These are phyloP conservation scores for Nasua narica DNA, from an alignment of 2,797 vertebrate species.

Conservation along the genomic window DNA sequence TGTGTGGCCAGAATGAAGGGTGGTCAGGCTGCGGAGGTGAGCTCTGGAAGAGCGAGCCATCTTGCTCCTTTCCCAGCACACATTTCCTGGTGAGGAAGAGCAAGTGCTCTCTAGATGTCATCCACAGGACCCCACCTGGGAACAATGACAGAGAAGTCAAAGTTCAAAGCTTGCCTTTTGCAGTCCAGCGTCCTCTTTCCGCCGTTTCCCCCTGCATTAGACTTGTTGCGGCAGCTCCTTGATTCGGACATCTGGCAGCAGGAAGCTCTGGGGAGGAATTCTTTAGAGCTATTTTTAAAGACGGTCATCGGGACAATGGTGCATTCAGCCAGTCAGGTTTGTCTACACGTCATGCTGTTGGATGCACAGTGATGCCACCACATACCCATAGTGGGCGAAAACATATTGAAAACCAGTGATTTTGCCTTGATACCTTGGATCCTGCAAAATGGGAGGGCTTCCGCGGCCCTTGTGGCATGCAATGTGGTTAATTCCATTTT, in stretches of 20 bases:
- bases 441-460: conserved; percentile 24
- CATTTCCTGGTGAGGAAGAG: background rate
- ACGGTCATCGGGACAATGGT: background rate
- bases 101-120: background rate
- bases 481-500: conserved; percentile 57
- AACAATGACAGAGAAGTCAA: background rate
- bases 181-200: background rate
- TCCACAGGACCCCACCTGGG: background rate
- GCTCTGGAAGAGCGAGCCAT: background rate
- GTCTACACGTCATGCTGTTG: background rate
- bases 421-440: background rate
- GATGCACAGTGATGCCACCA: background rate
- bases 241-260: background rate
- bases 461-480: conserved; percentile 30
- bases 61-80: background rate
- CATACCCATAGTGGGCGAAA: background rate
- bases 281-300: conserved; percentile 4
- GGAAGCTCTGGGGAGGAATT: background rate
- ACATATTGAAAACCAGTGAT: background rate
- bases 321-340: background rate
- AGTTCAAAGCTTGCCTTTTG: background rate
- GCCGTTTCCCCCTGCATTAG: background rate
- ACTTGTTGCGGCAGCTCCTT: background rate
- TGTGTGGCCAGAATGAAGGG: background rate
- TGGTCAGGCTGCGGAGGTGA: background rate